Base-by-base conservation (phyloP, 2,797 vertebrate genomes). In the Thripadectes ignobilis region DNA sequence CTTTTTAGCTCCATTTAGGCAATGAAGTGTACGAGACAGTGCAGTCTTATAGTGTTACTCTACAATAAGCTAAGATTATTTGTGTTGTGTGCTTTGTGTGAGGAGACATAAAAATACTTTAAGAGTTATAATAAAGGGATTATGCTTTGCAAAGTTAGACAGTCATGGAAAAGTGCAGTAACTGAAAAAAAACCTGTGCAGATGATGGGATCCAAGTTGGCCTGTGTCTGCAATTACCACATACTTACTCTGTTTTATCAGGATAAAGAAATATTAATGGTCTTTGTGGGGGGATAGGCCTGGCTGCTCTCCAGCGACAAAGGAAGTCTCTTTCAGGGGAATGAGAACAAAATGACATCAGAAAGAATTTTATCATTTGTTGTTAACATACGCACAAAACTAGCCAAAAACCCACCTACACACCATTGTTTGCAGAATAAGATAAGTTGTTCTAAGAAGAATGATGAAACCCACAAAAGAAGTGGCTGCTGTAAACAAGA, bases 31-130 rank as follows among this genome's bases (percentile, higher is more conserved):
- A 34, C 24, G 36, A 88, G 29, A 48, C 24, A 67, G 14, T 62
- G 17, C 34, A 62, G 39, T n/a, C 76, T 41, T 89, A 2, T 79
- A 46, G 89, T 72, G 59, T 85, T 79, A 52, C 91, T 88, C 49
- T 85, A 36, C 46, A 86, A 3, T 89, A 91, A 87, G 27, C 82
- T 21, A 85, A 82, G 67, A 85, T 92, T 93, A 63, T 92, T 94
- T 95, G n/a, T 94, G 45, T 73, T 78, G 81, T 7, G 21, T 87
- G 30, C 27, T 85, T 94, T 57, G 32, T 85, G 39, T 80, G 41
- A 82, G 54, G 90, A 87, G 39, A 29, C 10, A 68, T 74, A 85
- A 82, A 82, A 87, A 66, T 92, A 94, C 26, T 96, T 93, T 91
- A 69, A 14, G 7, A 63, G 48, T 75, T 71, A 30, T 29, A 78